phyloP scores from a whole-genome alignment of 1,140 invertebrate species.

The Eumaeus atala region DNA sequence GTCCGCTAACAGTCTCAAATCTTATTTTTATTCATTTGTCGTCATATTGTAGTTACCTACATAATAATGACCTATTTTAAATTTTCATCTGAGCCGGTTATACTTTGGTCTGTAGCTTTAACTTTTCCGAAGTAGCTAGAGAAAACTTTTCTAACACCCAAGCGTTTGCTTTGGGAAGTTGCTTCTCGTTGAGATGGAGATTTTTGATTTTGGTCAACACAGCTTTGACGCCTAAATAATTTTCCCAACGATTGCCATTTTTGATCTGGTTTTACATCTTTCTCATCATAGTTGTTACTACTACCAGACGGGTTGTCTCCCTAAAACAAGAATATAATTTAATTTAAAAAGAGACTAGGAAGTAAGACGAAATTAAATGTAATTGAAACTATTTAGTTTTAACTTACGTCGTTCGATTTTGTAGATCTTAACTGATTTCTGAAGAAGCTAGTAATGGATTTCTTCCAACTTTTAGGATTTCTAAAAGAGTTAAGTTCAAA shows the following conservation, averaged over 20 bases:
- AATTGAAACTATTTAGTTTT: neutral
- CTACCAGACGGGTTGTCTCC: slow-evolving; percentile 53
- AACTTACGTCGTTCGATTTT: slow-evolving; percentile 60
- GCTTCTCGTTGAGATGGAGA: slow-evolving; percentile 41
- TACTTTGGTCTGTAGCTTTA: slow-evolving; percentile 1
- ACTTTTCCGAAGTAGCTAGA: slow-evolving; percentile 41
- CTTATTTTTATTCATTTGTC: neutral
- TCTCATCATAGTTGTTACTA: slow-evolving; percentile 49
- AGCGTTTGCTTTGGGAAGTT: slow-evolving; percentile 46
- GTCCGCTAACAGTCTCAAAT: neutral
- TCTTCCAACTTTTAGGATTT: slow-evolving; percentile 60
- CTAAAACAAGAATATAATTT: slow-evolving; percentile 36
- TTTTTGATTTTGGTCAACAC: slow-evolving; percentile 51
- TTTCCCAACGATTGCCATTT: slow-evolving; percentile 69
- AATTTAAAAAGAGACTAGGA: neutral
- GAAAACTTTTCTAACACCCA: slow-evolving; percentile 57
- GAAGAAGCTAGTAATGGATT: slow-evolving; percentile 61
- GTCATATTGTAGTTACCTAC: neutral
- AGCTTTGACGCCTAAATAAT: slow-evolving; percentile 60
- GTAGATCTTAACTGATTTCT: slow-evolving; percentile 55
- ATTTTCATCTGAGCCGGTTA: neutral
- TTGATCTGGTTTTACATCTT: slow-evolving; percentile 52
- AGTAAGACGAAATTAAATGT: slow-evolving; percentile 9
- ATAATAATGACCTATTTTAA: too few relatives aligned
- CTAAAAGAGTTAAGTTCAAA: slow-evolving; percentile 53